Evolutionary conservation across 2,113 vertebrate species (phyloP), one percentile per base, ranked within the genome.

Genomic region (Eretmodus cyanostictus): DNA sequence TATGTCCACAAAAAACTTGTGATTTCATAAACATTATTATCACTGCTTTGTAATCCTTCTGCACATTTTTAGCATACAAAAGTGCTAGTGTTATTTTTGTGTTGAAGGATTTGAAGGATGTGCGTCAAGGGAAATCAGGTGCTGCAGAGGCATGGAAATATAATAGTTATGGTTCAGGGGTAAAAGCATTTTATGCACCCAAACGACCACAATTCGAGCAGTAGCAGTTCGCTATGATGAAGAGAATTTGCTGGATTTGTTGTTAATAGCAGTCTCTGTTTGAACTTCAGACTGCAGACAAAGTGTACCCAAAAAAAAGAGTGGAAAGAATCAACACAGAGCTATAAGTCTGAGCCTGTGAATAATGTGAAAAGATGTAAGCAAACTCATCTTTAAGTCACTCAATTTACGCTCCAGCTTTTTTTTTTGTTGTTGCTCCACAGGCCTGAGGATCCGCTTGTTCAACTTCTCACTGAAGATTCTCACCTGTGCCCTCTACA

Each of bases 401-500:
- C 19, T 71, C 13, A 34, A 38, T 27, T 54, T 27, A 29, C 2
- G 13, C 10, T 19, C 17, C 14, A 76, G 31, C 49, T 68, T 34
- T 76, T 53, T 31, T 5, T 29, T 16, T 88, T 54, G n/a, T 66
- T 29, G 19, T 86, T 54, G 29, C n/a, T 84, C 80, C 27, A 0
- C 94, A 99, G 99, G 99, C 90, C 96, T 99, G 91, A 96, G 99
- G 95, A 99, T 99, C 86, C 98, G 99, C 22, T 95, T 99, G 81
- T 98, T 99, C 96, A 99, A 98, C 96, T 98, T 99, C 93, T 98
- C 97, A 0, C 95, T 99, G 95, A 99, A 99, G 97, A 97, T 99
- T 38, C 97, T 99, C 82, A 99, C 98, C 85, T 99, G 99, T 81
- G 97, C 96, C 42, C 97, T 99, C 8, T 99, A 99, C 94, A 98